A percentile compares a stretch with the other conserved stretches of the same genome.
These are phyloP conservation scores for Thripadectes ignobilis DNA, from an alignment of 2,797 vertebrate species.

Conservation along the genomic window DNA sequence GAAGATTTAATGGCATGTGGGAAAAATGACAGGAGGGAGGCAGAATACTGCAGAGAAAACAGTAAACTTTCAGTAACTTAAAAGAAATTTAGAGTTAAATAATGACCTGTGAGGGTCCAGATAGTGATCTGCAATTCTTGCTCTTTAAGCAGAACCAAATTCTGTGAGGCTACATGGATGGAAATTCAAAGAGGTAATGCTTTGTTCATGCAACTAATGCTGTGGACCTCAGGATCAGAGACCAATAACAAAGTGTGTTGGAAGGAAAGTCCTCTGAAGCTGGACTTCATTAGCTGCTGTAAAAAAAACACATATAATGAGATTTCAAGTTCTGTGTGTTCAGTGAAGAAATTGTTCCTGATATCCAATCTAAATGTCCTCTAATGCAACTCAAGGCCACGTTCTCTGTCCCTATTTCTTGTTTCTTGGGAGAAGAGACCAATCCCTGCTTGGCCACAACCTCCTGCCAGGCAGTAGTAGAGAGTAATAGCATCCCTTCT, in stretches of 20 bases:
- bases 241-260: not conserved
- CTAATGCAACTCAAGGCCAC: not conserved
- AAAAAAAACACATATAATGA: not conserved
- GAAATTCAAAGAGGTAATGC: not conserved
- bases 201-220: not conserved
- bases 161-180: not conserved
- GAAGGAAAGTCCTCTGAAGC: not conserved
- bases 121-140: not conserved
- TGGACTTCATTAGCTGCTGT: not conserved
- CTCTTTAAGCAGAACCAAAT: not conserved
- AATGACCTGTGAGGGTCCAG: not conserved
- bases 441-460: rapidly evolving
- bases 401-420: not conserved
- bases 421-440: not conserved
- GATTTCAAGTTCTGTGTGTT: not conserved
- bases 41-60: not conserved
- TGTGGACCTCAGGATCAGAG: not conserved
- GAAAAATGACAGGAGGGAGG: not conserved
- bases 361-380: not conserved
- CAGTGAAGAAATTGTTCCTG: not conserved
- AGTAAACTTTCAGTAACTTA: not conserved
- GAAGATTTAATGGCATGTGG: not conserved
- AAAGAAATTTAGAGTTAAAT: not conserved
- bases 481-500: rapidly evolving
- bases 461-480: not conserved